phyloP scores from a whole-genome alignment of 2,888 invertebrate species.

The Noctua fimbriata region DNA sequence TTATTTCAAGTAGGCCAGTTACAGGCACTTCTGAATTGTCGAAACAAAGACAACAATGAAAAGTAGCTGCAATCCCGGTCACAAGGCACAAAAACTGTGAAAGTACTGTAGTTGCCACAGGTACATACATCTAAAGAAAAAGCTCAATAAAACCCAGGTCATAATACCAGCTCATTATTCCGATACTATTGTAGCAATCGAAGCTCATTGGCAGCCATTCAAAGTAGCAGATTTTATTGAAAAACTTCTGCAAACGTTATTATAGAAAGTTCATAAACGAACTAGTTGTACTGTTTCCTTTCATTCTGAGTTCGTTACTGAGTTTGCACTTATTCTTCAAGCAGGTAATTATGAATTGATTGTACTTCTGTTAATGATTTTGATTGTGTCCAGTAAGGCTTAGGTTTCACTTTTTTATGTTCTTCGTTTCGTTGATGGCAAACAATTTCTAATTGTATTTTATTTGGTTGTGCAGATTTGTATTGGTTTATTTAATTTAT shows the following conservation, averaged over 20 bases:
- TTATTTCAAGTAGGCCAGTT: too few species aligned
- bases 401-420: too few species aligned
- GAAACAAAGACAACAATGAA: too few species aligned
- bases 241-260: constrained; percentile 48
- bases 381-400: neutral
- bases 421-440: too few species aligned
- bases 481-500: too few species aligned
- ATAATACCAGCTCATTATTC: constrained; percentile 29
- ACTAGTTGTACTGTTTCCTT: constrained; percentile 28
- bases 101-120: too few species aligned
- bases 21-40: too few species aligned
- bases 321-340: constrained; percentile 17
- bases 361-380: neutral
- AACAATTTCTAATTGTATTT: too few species aligned
- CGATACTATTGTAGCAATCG: constrained; percentile 8
- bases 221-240: constrained; percentile 48
- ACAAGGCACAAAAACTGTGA: too few species aligned
- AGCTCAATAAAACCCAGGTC: neutral
- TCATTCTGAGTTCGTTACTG: constrained; percentile 28
- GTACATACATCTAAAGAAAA: neutral
- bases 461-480: too few species aligned
- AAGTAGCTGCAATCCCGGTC: too few species aligned
- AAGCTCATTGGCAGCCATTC: constrained; percentile 12
- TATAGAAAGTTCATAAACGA: constrained; percentile 39
- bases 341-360: constrained; percentile 10